Evolutionary conservation across 92 coral and sea anemone genomes (phyloP).

Genomic region (Desmophyllum pertusum): DNA sequence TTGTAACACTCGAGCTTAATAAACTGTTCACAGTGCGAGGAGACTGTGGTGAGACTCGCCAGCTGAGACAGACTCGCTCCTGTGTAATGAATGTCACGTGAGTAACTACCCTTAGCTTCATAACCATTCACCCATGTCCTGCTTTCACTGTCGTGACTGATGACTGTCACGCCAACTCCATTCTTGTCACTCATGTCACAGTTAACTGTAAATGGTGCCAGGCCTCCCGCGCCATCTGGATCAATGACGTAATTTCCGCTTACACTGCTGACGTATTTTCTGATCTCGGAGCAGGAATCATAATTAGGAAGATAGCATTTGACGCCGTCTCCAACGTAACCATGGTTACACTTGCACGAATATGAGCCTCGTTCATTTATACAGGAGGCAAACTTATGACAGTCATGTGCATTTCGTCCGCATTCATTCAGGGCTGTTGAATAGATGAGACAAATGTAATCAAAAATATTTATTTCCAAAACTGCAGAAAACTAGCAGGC

Average conservation of each 20-base stretch:
- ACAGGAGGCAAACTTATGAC: too few species aligned
- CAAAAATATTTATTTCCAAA: too few species aligned
- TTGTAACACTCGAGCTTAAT: too few species aligned
- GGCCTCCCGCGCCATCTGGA: conserved; percentile 24
- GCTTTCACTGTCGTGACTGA: conserved; percentile 57
- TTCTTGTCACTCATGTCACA: conserved; percentile 60
- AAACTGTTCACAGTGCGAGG: conserved; percentile 46
- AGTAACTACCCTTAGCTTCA: conserved; percentile 48
- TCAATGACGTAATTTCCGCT: conserved; percentile 35
- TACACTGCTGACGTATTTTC: neutral
- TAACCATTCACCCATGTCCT: neutral
- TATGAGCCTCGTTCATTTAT: too few species aligned
- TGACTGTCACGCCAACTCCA: conserved; percentile 57
- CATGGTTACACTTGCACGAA: too few species aligned
- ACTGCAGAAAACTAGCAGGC: too few species aligned
- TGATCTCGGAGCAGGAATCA: conserved; percentile 32
- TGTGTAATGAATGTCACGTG: conserved; percentile 27
- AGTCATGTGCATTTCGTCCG: too few species aligned
- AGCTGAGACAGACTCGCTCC: conserved; percentile 42
- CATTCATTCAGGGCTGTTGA: too few species aligned
- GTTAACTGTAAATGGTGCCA: conserved; percentile 38
- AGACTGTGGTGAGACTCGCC: conserved; percentile 34
- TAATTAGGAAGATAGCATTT: too few species aligned
- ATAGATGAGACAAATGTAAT: too few species aligned
- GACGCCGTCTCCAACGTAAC: too few species aligned